Conservation (phyloP, 2,113 vertebrate genomes). For the Muntiacus muntjak region DNA sequence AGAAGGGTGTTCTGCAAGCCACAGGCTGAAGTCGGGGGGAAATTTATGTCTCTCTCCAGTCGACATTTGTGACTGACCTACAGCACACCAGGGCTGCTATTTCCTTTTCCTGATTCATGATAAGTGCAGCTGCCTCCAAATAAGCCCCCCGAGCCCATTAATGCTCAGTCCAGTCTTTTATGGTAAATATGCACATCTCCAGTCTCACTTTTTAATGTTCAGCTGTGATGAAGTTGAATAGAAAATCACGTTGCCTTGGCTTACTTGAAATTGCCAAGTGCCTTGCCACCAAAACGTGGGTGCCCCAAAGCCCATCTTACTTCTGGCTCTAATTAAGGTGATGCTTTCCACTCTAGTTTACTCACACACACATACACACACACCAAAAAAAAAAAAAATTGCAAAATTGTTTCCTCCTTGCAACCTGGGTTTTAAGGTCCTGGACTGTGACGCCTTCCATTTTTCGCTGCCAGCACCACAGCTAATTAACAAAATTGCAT, state of each 20-base stretch:
- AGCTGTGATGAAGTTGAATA: constrained; percentile 67
- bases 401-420: constrained; percentile 64
- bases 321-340: constrained; percentile 42
- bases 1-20: constrained; percentile 73
- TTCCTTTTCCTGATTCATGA: constrained; percentile 82
- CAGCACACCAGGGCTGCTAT: constrained; percentile 78
- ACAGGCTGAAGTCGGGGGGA: constrained; percentile 73
- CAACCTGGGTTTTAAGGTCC: constrained; percentile 68
- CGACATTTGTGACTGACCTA: constrained; percentile 83
- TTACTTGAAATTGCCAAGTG: constrained; percentile 50
- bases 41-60: constrained; percentile 81
- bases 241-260: constrained; percentile 57
- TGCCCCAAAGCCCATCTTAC: constrained; percentile 47
- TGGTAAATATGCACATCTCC: constrained; percentile 78
- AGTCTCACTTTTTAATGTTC: constrained; percentile 68
- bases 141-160: constrained; percentile 79
- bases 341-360: constrained; percentile 20
- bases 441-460: background rate
- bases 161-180: constrained; percentile 71
- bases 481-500: constrained; percentile 82
- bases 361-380: background rate
- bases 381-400: background rate
- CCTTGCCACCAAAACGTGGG: background rate
- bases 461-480: constrained; percentile 44
- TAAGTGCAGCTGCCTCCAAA: constrained; percentile 83